A percentile compares a stretch with the other conserved stretches of the same genome.
phyloP scores from a whole-genome alignment of 2,888 invertebrate species.

The Cremastinae sp. region DNA sequence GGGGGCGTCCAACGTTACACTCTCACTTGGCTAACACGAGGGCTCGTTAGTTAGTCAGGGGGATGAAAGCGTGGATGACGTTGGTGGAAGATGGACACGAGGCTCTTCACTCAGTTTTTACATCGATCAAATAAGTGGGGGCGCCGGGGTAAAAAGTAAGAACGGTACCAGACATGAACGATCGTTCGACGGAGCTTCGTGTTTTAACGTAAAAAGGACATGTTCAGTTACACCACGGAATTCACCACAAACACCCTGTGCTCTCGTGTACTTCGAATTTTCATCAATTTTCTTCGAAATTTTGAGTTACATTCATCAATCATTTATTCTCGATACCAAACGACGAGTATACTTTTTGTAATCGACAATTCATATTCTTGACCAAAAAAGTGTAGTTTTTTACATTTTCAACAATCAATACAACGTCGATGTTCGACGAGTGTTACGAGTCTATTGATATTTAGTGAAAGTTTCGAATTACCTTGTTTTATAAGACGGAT shows the following conservation, averaged over 20 bases:
- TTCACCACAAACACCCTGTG: slow-evolving; percentile 22
- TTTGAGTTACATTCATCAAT: background rate
- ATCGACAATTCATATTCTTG: background rate
- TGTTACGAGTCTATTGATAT: no score
- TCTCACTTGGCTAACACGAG: slow-evolving; percentile 50
- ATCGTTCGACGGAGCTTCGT: background rate
- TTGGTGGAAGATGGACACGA: slow-evolving; percentile 38
- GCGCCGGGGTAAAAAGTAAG: background rate
- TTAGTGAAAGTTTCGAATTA: no score
- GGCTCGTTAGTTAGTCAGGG: slow-evolving; percentile 60
- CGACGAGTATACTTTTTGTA: no score
- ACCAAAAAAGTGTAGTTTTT: no score
- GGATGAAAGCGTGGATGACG: slow-evolving; percentile 61
- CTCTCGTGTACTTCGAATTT: background rate
- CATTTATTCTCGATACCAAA: no score
- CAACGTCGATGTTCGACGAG: no score
- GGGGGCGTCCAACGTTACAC: slow-evolving; percentile 41
- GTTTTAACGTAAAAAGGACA: slow-evolving; percentile 11
- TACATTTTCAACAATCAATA: no score
- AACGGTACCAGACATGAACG: background rate
- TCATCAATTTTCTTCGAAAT: background rate
- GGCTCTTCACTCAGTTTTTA: background rate
- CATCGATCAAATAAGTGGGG: slow-evolving; percentile 14
- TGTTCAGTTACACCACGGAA: slow-evolving; percentile 23
- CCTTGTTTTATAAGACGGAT: no score